Base-by-base conservation (phyloP, 2,797 vertebrate genomes). In the Loris lydekkerianus region DNA sequence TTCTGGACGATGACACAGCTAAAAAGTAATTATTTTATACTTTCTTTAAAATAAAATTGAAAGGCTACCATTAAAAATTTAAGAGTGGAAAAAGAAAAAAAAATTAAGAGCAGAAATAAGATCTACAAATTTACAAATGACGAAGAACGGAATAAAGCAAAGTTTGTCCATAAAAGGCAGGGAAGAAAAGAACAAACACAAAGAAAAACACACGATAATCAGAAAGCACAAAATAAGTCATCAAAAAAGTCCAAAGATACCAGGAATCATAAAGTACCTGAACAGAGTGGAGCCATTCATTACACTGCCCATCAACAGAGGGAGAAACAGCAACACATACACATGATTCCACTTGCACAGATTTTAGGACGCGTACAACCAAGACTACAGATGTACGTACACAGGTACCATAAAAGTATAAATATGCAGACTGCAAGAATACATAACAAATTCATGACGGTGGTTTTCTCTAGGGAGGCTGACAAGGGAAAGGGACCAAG, bases 21-120 rank as follows among this genome's bases (percentile, higher is more conserved):
- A 75, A 7, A 65, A 20, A 95, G 67, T 29, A 83, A 93, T 69
- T 91, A 93, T 58, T 91, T 96, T 21, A 91, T 37, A 87, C 15
- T 77, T 25, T 60, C 5, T 72, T 72, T 86, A 95, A 65, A 85
- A 67, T 61, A 86, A 95, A 89, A 82, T 87, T 70, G 85, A 90
- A 85, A 87, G 29, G 82, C n/a, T 63, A 46, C 18, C 8, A 63
- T 58, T 93, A 73, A 18, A 56, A 67, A 27, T 27, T 60, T 75
- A 82, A 89, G 60, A 43, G 40, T 11, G 84, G 31, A 84, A 93
- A 81, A 14, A 49, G 14, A 49, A 53, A 53, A 53, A 53, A 53
- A 53, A 53, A 46, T 34, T 70, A 86, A 89, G 60, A 43, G 40
- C 17, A 90, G 34, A 84, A 93, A 81, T 46, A 80, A 29, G 34